Conservation (phyloP, 2,888 invertebrate genomes). For the Aspidiotus rigidus region DNA sequence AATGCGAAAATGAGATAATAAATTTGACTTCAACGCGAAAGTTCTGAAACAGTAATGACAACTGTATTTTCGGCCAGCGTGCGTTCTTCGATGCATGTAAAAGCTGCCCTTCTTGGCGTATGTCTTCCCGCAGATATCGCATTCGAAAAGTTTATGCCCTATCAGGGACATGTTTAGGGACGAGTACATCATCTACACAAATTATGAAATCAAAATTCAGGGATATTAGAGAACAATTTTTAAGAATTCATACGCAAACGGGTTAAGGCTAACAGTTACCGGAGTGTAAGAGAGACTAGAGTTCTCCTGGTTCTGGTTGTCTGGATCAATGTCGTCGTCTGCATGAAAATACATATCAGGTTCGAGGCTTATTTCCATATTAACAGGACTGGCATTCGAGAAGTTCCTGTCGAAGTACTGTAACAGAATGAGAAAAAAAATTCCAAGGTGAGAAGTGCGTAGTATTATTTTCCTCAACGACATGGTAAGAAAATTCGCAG, state of each 20-base stretch:
- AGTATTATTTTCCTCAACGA: not conserved
- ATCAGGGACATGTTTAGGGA: not conserved
- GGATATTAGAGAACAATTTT: not conserved
- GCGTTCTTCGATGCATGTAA: constrained; percentile 32
- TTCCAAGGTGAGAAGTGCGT: not conserved
- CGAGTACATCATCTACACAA: not conserved
- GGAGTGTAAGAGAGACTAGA: not conserved
- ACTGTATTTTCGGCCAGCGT: constrained; percentile 22
- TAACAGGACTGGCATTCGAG: constrained; percentile 25
- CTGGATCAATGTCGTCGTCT: constrained; percentile 20
- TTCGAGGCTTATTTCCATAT: constrained; percentile 29
- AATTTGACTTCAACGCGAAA: constrained; percentile 35
- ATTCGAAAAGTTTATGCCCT: constrained; percentile 24
- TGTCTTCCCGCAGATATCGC: constrained; percentile 34
- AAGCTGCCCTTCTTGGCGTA: constrained; percentile 35
- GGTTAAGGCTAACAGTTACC: constrained; percentile 3
- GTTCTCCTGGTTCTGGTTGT: constrained; percentile 12
- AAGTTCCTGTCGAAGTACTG: constrained; percentile 26
- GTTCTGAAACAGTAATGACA: constrained; percentile 29
- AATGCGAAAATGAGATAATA: constrained; percentile 35
- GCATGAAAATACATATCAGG: constrained; percentile 27
- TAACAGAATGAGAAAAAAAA: not conserved
- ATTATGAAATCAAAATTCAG: not conserved
- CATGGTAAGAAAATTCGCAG: not conserved
- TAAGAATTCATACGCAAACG: not conserved